Evolutionary conservation across 2,797 vertebrate species (phyloP).

Genomic region (Tenualosa thibaudeaui): DNA sequence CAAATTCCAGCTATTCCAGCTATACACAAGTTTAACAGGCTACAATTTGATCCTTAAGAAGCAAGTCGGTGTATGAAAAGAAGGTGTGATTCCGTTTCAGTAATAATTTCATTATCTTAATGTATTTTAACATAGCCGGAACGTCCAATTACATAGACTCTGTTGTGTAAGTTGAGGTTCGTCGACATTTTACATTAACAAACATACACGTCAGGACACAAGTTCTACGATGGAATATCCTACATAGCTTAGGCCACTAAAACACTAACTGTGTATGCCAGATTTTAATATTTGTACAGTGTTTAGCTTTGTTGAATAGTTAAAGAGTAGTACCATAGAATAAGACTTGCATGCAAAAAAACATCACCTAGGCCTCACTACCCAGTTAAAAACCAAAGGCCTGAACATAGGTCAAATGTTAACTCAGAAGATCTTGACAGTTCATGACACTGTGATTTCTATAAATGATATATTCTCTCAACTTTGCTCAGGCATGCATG

Average conservation of each 20-base stretch:
- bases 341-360: neutral
- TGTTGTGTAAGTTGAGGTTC: neutral
- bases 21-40: neutral
- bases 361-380: neutral
- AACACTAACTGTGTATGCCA: neutral
- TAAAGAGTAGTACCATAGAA: neutral
- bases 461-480: neutral
- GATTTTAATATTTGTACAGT: neutral
- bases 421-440: neutral
- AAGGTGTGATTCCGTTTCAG: neutral
- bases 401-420: slow-evolving; percentile 2
- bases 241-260: no score
- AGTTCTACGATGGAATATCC: neutral
- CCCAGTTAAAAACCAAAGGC: neutral
- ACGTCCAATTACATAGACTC: neutral
- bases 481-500: neutral
- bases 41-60: neutral
- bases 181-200: neutral
- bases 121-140: neutral
- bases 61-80: neutral
- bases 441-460: neutral
- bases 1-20: neutral
- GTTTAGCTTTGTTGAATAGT: neutral
- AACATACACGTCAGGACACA: neutral
- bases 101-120: neutral